phyloP scores from a whole-genome alignment of 2,797 vertebrate species.

The Delichon dasypus region DNA sequence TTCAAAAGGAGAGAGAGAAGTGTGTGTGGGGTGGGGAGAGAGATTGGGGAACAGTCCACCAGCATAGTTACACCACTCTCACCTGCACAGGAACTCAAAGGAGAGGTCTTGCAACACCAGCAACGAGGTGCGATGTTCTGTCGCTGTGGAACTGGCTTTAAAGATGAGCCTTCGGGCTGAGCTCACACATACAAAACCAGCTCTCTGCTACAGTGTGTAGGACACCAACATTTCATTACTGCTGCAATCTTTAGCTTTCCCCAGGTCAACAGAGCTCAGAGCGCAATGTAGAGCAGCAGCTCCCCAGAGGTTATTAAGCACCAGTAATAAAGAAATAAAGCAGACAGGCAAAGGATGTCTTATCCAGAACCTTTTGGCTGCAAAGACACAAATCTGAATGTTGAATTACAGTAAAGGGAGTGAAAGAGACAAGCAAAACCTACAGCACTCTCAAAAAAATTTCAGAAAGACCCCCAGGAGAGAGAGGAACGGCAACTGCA shows the following conservation, averaged over 20 bases:
- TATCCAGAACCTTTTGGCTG: conserved; percentile 29
- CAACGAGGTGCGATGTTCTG: not conserved
- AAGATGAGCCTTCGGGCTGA: not conserved
- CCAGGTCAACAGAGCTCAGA: not conserved
- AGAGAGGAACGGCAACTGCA: not conserved
- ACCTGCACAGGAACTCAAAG: not conserved
- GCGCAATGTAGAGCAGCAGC: not conserved
- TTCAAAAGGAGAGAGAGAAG: not conserved
- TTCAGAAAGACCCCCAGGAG: not conserved
- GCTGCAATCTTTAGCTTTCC: not conserved
- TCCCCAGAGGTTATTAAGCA: not conserved
- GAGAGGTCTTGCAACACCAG: not conserved
- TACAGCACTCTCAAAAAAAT: not conserved
- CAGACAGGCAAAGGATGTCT: conserved; percentile 11
- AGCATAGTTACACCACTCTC: not conserved
- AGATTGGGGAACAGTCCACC: not conserved
- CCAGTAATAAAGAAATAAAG: conserved; percentile 41
- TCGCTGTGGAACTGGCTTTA: not conserved
- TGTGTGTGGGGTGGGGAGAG: accelerated
- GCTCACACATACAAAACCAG: not conserved
- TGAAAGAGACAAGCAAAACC: not conserved
- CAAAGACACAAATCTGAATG: not conserved
- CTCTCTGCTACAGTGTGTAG: not conserved
- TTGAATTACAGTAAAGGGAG: not conserved
- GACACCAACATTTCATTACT: not conserved